These are phyloP conservation scores for Tadarida brasiliensis DNA, from an alignment of 2,797 vertebrate genomes.

Conservation along the genomic window DNA sequence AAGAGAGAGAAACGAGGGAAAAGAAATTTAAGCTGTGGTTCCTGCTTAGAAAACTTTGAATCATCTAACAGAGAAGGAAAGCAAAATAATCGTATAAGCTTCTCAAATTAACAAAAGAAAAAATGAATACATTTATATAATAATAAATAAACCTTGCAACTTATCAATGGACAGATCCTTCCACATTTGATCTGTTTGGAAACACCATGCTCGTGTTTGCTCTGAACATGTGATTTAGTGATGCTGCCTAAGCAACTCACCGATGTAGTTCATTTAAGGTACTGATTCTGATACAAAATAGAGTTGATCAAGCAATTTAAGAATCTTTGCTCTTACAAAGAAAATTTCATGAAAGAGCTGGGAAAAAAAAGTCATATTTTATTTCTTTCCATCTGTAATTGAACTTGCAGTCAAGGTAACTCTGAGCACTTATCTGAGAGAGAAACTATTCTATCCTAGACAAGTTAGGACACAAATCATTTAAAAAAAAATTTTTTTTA, in stretches of 20 bases:
- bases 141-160: neutral
- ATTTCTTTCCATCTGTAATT: constrained; percentile 13
- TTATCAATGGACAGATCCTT: neutral
- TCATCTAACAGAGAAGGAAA: neutral
- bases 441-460: neutral
- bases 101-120: neutral
- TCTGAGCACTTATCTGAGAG: neutral
- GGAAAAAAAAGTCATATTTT: constrained; percentile 48
- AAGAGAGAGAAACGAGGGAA: neutral
- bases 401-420: constrained; percentile 37
- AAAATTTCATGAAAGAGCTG: constrained; percentile 35
- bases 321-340: neutral
- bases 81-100: constrained; percentile 7
- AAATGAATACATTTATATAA: neutral
- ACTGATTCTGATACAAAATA: neutral
- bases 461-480: neutral
- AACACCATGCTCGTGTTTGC: neutral
- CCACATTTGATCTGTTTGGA: neutral
- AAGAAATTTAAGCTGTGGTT: neutral
- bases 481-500: no score
- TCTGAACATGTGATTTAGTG: neutral
- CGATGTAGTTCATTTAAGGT: neutral
- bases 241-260: neutral
- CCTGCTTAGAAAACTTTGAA: neutral
- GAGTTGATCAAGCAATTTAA: constrained; percentile 5